Percentiles rank a stretch among this genome's conserved stretches.
These are phyloP conservation scores for Myiotriccus ornatus DNA, from an alignment of 2,797 vertebrate genomes.

Conservation along the genomic window DNA sequence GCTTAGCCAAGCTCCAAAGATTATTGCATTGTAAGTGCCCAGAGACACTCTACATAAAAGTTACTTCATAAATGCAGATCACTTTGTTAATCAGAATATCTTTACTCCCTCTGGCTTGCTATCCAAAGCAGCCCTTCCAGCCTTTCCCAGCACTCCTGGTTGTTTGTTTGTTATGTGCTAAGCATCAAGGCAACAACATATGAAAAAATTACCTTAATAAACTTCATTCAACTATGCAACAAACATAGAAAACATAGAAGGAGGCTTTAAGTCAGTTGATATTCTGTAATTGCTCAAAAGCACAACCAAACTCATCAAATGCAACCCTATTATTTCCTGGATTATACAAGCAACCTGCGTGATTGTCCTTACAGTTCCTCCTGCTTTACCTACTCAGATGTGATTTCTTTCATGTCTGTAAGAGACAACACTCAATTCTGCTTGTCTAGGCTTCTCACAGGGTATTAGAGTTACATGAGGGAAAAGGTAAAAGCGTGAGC, in stretches of 20 bases:
- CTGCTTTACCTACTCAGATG: background rate
- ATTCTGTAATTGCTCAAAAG: background rate
- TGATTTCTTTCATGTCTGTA: background rate
- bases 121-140: background rate
- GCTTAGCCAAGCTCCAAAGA: background rate
- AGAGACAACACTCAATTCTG: background rate
- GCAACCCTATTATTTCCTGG: background rate
- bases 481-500: constrained; percentile 22
- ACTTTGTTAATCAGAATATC: background rate
- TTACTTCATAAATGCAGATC: background rate
- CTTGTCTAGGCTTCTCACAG: background rate
- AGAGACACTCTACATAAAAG: background rate
- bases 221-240: background rate
- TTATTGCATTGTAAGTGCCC: background rate
- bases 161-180: fast-evolving
- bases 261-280: background rate
- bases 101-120: background rate
- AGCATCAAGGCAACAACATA: background rate
- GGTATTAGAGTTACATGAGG: background rate
- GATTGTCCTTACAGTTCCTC: background rate
- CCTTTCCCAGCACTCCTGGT: background rate
- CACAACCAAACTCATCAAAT: background rate
- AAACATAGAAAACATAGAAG: background rate
- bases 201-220: background rate
- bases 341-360: background rate